These are phyloP conservation scores for Willisornis vidua DNA, from an alignment of 2,113 vertebrate genomes.

Conservation along the genomic window DNA sequence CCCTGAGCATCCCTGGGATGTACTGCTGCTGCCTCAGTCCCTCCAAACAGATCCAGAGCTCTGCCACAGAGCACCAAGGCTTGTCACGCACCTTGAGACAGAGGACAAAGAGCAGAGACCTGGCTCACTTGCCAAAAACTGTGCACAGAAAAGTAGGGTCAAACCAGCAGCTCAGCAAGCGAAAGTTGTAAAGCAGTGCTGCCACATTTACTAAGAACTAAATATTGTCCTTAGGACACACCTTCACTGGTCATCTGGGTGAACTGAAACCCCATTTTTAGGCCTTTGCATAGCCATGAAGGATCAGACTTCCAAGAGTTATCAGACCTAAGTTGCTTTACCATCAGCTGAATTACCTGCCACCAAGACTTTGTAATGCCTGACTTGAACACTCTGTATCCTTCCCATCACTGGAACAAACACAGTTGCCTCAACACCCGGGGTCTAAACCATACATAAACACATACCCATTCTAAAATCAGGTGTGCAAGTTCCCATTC, in stretches of 20 bases:
- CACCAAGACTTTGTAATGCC: fast-evolving
- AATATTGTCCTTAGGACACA: not conserved
- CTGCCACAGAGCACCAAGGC: not conserved
- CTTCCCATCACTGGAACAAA: not conserved
- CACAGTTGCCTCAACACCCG: not conserved
- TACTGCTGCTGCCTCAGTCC: not conserved
- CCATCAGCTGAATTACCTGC: not conserved
- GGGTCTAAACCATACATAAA: not conserved
- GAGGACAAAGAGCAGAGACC: not conserved
- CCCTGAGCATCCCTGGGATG: not conserved
- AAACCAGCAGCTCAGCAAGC: not conserved
- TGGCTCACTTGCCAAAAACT: not conserved
- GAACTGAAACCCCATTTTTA: not conserved
- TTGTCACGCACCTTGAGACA: not conserved
- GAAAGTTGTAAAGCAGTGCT: not conserved
- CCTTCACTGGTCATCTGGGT: not conserved
- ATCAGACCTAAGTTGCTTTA: not conserved
- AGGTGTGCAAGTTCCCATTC: not conserved
- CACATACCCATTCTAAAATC: not conserved
- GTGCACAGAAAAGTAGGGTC: not conserved
- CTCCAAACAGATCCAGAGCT: not conserved
- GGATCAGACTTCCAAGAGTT: not conserved
- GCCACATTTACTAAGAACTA: not conserved
- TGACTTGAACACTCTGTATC: not conserved
- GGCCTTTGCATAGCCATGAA: not conserved